phyloP scores from a whole-genome alignment of 2,113 vertebrate species.

The Sterrhoptilus dennistouni region DNA sequence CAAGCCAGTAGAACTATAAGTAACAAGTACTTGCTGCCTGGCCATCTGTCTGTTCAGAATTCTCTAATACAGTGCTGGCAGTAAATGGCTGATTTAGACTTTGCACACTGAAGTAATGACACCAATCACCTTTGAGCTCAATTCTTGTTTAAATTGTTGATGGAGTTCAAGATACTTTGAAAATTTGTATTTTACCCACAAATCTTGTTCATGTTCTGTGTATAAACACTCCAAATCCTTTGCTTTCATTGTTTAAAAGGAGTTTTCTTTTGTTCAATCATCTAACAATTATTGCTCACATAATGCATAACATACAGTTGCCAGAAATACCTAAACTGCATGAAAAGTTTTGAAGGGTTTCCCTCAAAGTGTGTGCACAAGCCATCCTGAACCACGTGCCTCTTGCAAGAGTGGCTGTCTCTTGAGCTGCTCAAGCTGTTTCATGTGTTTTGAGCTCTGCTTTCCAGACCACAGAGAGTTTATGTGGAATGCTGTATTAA shows the following conservation, averaged over 20 bases:
- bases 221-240: neutral
- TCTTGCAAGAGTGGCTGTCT: neutral
- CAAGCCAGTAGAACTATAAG: neutral
- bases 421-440: neutral
- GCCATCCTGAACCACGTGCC: rapidly evolving
- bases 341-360: neutral
- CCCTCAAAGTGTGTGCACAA: neutral
- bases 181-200: neutral
- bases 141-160: neutral
- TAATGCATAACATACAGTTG: neutral
- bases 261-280: neutral
- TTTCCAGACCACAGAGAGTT: neutral
- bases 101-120: neutral
- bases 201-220: neutral
- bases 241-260: neutral
- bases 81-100: neutral
- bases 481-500: neutral
- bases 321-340: neutral
- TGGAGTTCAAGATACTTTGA: neutral
- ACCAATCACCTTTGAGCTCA: neutral
- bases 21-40: neutral
- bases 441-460: neutral
- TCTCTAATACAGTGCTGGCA: neutral
- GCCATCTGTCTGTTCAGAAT: neutral
- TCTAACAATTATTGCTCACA: neutral